Conservation (phyloP, 2,113 vertebrate species). For the Herpailurus yagouaroundi region DNA sequence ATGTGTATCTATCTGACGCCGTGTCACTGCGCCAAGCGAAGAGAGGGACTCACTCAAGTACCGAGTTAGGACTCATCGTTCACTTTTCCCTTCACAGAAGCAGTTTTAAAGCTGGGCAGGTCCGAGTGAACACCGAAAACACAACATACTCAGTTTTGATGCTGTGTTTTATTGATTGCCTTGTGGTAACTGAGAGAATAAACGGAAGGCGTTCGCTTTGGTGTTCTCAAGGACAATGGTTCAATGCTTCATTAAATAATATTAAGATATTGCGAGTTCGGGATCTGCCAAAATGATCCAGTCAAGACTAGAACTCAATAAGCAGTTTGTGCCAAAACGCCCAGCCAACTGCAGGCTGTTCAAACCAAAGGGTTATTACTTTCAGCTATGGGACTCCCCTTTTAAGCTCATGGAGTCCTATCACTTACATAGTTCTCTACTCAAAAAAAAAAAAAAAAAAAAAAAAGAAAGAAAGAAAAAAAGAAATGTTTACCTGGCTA, state of each 20-base stretch:
- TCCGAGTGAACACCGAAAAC: neutral
- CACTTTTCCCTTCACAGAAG: neutral
- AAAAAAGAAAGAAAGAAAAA: neutral
- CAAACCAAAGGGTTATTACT: neutral
- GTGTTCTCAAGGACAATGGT: neutral
- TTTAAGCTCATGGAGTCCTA: neutral
- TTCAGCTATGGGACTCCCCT: neutral
- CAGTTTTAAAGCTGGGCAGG: neutral
- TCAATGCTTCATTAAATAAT: neutral
- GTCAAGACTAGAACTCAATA: conserved; percentile 4
- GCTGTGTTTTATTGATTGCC: neutral
- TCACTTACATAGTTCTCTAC: neutral
- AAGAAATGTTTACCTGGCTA: neutral
- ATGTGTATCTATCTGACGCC: accelerated
- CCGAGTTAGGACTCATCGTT: neutral
- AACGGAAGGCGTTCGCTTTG: neutral
- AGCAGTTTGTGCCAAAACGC: neutral
- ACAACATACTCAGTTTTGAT: neutral
- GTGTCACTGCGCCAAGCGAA: neutral
- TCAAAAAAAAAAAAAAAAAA: neutral
- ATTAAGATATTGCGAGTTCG: neutral
- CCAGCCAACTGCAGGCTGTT: neutral
- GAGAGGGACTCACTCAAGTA: neutral
- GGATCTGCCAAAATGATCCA: conserved; percentile 7
- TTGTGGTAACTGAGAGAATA: neutral